phyloP scores from a whole-genome alignment of 1,140 invertebrate genomes.

The Ylistrum balloti region DNA sequence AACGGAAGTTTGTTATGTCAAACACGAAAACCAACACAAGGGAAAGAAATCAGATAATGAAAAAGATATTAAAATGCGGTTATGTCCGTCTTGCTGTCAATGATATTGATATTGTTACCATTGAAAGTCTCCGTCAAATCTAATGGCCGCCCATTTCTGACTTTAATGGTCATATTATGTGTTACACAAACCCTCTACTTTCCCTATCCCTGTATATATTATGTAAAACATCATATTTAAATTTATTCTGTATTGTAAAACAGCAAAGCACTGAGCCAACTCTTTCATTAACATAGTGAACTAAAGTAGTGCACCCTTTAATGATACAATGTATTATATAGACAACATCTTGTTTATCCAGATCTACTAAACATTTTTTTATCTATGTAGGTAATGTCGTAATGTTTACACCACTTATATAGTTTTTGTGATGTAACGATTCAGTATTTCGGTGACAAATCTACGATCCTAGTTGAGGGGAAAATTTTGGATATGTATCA shows the following conservation, averaged over 20 bases:
- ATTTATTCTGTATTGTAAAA: neutral
- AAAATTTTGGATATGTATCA: too few relatives aligned
- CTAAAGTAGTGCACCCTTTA: neutral
- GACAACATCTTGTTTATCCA: too few relatives aligned
- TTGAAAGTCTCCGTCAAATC: neutral
- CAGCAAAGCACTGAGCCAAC: neutral
- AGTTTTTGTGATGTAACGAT: too few relatives aligned
- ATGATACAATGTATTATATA: neutral
- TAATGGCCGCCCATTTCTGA: neutral
- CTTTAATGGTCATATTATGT: neutral
- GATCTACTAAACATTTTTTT: too few relatives aligned
- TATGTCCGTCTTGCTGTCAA: neutral
- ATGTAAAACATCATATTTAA: neutral
- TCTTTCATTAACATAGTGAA: slow-evolving; percentile 6
- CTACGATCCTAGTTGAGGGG: too few relatives aligned
- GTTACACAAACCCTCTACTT: neutral
- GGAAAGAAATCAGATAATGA: neutral
- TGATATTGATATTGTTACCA: neutral
- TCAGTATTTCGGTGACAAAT: too few relatives aligned
- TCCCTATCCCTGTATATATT: neutral
- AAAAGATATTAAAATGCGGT: slow-evolving; percentile 21
- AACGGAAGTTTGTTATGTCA: neutral
- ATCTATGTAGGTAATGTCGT: too few relatives aligned
- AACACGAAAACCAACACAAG: neutral
- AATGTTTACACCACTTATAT: too few relatives aligned